Evolutionary conservation across 2,888 invertebrate genomes (phyloP), one percentile per base, ranked within the genome.

Genomic region (Formica aserva): DNA sequence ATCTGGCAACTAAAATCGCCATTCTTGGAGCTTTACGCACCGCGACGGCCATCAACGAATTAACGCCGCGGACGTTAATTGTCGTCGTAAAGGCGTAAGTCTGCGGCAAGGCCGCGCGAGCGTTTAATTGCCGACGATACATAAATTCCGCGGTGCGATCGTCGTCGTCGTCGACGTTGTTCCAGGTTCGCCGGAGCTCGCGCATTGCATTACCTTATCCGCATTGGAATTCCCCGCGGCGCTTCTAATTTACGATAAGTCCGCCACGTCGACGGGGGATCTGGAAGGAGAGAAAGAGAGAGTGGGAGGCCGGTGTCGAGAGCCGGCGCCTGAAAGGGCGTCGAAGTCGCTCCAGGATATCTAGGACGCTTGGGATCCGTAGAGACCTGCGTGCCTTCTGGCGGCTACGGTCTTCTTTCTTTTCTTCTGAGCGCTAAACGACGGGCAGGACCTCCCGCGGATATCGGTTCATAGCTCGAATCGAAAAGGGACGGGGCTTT

Each of bases 171-270:
- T 77, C 84, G 72, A 71, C 77, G 85, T 86, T 83, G 84, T 88
- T 84, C 76, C 66, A 67, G 75, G 74, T 41, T 80, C 86, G 69
- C 69, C 52, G 77, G 67, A 76, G 63, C 29, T 35, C 55, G 57
- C 77, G 35, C 55, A 38, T 22, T 38, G 48, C 60, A 60, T 85
- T 77, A 74, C 85, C 82, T 83, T 38, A 91, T 91, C 90, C 87
- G 87, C 89, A 91, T 90, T 87, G 86, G 88, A 91, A 92, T 91
- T 89, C 91, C 89, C 87, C 57, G 85, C 78, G 90, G 92, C 84
- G 91, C 80, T 87, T 88, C 90, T 92, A 92, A 92, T 92, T 92
- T 91, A 92, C 88, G 89, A 87, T 87, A 88, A 91, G 89, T 87
- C 89, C 84, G 84, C 84, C 71, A 69, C 86, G 85, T 82, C 89